Conservation (phyloP, 2,888 invertebrate genomes). For the Agrotis segetum region DNA sequence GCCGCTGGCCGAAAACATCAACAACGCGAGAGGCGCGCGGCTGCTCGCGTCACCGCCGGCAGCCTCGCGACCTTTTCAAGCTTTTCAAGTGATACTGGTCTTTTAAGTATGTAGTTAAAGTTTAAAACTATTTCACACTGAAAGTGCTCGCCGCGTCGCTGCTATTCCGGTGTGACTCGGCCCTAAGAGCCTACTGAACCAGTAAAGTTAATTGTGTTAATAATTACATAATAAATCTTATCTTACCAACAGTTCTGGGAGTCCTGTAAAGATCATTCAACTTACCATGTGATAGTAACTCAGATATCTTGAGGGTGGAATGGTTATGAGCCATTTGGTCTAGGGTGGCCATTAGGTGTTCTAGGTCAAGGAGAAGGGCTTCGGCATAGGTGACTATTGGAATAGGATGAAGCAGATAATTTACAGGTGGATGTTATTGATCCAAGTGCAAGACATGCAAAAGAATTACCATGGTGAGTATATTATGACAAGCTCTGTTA, state of each 20-base stretch:
- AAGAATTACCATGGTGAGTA: conserved; percentile 79
- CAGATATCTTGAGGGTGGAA: conserved; percentile 89
- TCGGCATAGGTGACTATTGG: conserved; percentile 90
- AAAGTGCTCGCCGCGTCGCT: too few relatives aligned
- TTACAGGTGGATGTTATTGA: conserved; percentile 80
- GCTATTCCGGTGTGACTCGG: too few relatives aligned
- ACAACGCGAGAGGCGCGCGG: too few relatives aligned
- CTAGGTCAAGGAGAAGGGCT: conserved; percentile 90
- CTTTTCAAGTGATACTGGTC: too few relatives aligned
- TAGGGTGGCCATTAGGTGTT: conserved; percentile 90
- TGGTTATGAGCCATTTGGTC: conserved; percentile 91
- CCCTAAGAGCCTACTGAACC: conserved; percentile 12
- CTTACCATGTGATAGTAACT: conserved; percentile 89
- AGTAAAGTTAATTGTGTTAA: conserved; percentile 8
- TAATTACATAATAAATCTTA: conserved; percentile 39
- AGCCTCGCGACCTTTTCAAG: too few relatives aligned
- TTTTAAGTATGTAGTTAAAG: too few relatives aligned
- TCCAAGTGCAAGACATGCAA: conserved; percentile 91
- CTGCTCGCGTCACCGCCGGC: too few relatives aligned
- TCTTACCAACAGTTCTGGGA: conserved; percentile 47
- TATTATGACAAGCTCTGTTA: conserved; percentile 63
- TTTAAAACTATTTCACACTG: too few relatives aligned
- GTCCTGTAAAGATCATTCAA: conserved; percentile 57
- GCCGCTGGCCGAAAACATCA: too few relatives aligned
- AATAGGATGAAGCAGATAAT: conserved; percentile 82